phyloP scores from a whole-genome alignment of 1,140 invertebrate genomes.

The Drosophila pectinifera region DNA sequence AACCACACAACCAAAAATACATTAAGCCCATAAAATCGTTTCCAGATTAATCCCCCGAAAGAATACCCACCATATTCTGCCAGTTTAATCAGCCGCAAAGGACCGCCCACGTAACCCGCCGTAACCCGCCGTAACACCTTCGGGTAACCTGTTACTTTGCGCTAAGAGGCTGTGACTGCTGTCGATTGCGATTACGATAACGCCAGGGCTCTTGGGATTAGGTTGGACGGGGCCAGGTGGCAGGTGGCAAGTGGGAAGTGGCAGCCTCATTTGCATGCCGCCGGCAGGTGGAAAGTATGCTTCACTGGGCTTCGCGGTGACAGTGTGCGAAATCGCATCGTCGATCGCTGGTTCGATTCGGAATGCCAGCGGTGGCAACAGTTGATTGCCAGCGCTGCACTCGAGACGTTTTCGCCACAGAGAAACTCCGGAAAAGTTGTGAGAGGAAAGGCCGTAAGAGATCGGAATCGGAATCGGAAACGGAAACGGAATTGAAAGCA shows the following conservation, averaged over 20 bases:
- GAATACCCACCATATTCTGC: not conserved
- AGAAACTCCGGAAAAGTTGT: slow-evolving; percentile 19
- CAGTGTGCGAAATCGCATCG: slow-evolving; percentile 41
- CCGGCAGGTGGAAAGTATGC: slow-evolving; percentile 72
- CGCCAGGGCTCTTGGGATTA: slow-evolving; percentile 7
- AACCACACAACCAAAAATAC: not conserved
- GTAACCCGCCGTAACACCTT: not conserved
- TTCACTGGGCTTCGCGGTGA: slow-evolving; percentile 46
- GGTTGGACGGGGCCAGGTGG: slow-evolving; percentile 3
- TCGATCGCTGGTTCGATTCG: slow-evolving; percentile 48
- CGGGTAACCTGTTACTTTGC: slow-evolving; percentile 47
- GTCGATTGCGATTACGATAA: slow-evolving; percentile 61
- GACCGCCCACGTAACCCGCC: slow-evolving; percentile 3
- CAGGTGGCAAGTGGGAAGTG: slow-evolving; percentile 23
- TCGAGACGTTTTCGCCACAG: slow-evolving; percentile 7
- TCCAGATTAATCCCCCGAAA: too few species aligned
- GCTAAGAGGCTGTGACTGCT: slow-evolving; percentile 69
- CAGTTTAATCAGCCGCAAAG: slow-evolving; percentile 5
- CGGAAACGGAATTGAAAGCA: slow-evolving; percentile 10
- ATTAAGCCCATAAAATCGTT: not conserved
- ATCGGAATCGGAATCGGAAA: slow-evolving; percentile 5
- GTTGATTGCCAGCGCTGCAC: slow-evolving; percentile 70
- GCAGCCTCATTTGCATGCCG: slow-evolving; percentile 70
- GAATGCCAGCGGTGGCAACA: slow-evolving; percentile 51
- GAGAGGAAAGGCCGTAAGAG: not conserved